Conservation (phyloP, 1,140 invertebrate genomes). For the Drosophila novamexicana region DNA sequence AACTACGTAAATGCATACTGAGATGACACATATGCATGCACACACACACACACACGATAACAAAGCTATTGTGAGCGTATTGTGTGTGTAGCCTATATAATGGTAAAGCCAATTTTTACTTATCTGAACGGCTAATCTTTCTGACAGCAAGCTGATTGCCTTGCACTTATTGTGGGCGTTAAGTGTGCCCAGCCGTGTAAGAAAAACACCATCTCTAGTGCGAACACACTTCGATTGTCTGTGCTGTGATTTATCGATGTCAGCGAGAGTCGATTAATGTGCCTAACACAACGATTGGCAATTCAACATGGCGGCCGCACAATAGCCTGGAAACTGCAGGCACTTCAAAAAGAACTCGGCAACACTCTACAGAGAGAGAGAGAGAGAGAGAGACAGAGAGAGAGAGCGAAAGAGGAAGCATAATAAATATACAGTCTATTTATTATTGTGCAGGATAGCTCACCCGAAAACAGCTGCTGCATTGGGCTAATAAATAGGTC, state of each 20-base stretch:
- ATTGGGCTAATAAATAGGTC: constrained; percentile 42
- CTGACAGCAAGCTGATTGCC: constrained; percentile 34
- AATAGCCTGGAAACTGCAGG: constrained; percentile 48
- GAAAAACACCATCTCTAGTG: no score
- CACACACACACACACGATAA: background rate
- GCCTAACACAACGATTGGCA: constrained; percentile 40
- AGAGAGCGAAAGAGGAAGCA: no score
- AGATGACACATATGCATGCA: background rate
- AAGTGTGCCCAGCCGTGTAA: background rate
- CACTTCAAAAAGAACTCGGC: constrained; percentile 44
- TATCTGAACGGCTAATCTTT: constrained; percentile 35
- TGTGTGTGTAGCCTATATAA: background rate
- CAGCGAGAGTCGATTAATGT: background rate
- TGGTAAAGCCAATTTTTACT: background rate
- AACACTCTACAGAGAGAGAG: constrained; percentile 13
- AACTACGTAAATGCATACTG: no score
- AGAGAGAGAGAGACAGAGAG: no score
- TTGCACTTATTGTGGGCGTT: background rate
- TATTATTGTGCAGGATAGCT: background rate
- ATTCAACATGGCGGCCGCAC: constrained; percentile 42
- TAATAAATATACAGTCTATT: no score
- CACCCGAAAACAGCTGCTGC: constrained; percentile 41
- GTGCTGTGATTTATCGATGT: background rate
- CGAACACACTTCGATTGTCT: no score
- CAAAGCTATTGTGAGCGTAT: background rate